A percentile compares a stretch with the other conserved stretches of the same genome.
Evolutionary conservation across 2,888 invertebrate species (phyloP).

Genomic region (Spisula solida): DNA sequence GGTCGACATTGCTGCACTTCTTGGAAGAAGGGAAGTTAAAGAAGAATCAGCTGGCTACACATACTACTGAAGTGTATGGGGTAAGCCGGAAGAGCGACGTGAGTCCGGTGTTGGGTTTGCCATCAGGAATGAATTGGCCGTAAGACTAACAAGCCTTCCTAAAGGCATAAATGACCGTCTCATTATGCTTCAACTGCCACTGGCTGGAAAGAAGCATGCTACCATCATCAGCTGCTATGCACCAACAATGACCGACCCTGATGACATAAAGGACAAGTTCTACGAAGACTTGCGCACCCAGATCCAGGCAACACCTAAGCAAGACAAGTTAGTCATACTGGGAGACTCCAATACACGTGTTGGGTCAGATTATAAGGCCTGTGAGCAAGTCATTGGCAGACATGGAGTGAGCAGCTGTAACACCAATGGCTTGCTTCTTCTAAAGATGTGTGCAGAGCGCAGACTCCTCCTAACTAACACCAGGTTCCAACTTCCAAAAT

Average conservation of each 20-base stretch:
- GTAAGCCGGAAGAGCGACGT: no score
- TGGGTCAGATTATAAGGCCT: constrained; percentile 34
- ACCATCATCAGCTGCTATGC: constrained; percentile 15
- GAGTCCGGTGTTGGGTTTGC: no score
- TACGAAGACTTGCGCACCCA: constrained; percentile 46
- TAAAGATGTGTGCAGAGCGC: background rate
- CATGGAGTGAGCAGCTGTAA: background rate
- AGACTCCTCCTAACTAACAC: background rate
- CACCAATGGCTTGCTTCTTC: background rate
- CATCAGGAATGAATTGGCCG: no score
- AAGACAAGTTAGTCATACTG: constrained; percentile 43
- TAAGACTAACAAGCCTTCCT: no score
- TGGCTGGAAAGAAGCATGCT: background rate
- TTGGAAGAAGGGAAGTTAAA: no score
- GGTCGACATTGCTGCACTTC: no score
- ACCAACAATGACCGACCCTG: constrained; percentile 55
- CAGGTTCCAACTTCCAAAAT: background rate
- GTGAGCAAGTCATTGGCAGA: constrained; percentile 44
- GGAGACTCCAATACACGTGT: constrained; percentile 50
- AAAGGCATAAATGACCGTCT: no score
- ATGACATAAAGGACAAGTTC: constrained; percentile 56
- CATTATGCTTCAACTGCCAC: no score
- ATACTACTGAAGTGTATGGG: no score
- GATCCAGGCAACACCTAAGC: constrained; percentile 18
- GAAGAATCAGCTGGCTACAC: no score